Conservation (phyloP, 2,797 vertebrate species). For the Microhierax caerulescens region DNA sequence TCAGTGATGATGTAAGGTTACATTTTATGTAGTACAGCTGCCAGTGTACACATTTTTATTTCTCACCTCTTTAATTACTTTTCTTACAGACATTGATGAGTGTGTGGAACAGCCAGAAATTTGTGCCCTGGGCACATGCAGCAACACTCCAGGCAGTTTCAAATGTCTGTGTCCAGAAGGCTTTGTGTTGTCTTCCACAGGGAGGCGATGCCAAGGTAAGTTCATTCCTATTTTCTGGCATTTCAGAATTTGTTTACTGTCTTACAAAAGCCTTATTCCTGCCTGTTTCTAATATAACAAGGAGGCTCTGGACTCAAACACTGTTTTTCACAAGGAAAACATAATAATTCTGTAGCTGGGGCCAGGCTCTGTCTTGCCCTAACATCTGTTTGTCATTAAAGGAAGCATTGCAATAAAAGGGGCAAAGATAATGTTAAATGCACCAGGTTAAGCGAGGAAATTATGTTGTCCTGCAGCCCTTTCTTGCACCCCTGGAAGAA, state of each 20-base stretch:
- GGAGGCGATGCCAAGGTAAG: slow-evolving; percentile 92
- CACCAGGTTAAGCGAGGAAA: not conserved
- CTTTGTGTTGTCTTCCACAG: slow-evolving; percentile 88
- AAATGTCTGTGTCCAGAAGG: slow-evolving; percentile 89
- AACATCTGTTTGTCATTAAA: slow-evolving; percentile 52
- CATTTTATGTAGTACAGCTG: not conserved
- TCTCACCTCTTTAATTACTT: slow-evolving; percentile 5
- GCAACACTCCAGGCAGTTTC: slow-evolving; percentile 93
- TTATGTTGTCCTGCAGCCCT: not conserved
- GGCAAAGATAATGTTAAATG: not conserved
- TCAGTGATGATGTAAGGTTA: not conserved
- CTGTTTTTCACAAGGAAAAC: slow-evolving; percentile 48
- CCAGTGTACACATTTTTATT: not conserved
- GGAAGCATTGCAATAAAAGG: not conserved
- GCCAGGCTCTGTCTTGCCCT: slow-evolving; percentile 31
- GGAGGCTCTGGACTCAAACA: not conserved
- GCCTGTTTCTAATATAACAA: slow-evolving; percentile 29
- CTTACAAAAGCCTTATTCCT: slow-evolving; percentile 19
- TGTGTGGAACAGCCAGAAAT: slow-evolving; percentile 89
- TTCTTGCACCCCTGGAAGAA: not conserved
- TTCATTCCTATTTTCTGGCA: slow-evolving; percentile 18
- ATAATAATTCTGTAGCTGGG: not conserved
- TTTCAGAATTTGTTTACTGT: slow-evolving; percentile 41
- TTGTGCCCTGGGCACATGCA: slow-evolving; percentile 90
- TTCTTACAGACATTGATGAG: slow-evolving; percentile 90